Evolutionary conservation across 1,140 invertebrate genomes (phyloP).

Genomic region (Maconellicoccus hirsutus): DNA sequence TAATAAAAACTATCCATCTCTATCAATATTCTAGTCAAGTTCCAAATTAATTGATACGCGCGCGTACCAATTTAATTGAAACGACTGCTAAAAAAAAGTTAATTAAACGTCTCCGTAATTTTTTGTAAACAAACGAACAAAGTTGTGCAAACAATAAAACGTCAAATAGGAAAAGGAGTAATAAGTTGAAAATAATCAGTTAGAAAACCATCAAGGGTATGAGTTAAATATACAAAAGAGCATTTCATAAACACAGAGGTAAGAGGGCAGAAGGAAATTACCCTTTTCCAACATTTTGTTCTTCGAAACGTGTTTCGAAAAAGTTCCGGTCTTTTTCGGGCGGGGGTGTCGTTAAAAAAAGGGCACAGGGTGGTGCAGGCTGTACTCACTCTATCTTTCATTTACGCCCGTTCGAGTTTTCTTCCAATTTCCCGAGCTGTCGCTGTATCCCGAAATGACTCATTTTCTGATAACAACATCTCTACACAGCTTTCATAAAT

Average conservation of each 20-base stretch:
- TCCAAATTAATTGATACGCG: background rate
- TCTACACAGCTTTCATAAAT: constrained; percentile 22
- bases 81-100: background rate
- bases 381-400: constrained; percentile 12
- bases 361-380: background rate
- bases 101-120: background rate
- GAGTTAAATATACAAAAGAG: constrained; percentile 18
- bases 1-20: background rate
- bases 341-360: background rate
- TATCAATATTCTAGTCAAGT: constrained; percentile 5
- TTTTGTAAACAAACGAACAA: background rate
- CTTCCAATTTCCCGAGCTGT: constrained; percentile 21
- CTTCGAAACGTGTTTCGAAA: constrained; percentile 20
- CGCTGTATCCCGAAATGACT: constrained; percentile 17
- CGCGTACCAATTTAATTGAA: background rate
- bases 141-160: constrained; percentile 7
- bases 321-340: constrained; percentile 8
- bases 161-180: constrained; percentile 14
- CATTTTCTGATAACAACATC: constrained; percentile 22
- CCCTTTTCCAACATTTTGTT: constrained; percentile 22
- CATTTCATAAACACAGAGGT: background rate
- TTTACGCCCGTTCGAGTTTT: constrained; percentile 20
- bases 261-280: constrained; percentile 13
- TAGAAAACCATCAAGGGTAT: background rate
- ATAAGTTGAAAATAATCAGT: constrained; percentile 15